phyloP scores from a whole-genome alignment of 2,888 invertebrate species.

The Lepidochrysops patricia region DNA sequence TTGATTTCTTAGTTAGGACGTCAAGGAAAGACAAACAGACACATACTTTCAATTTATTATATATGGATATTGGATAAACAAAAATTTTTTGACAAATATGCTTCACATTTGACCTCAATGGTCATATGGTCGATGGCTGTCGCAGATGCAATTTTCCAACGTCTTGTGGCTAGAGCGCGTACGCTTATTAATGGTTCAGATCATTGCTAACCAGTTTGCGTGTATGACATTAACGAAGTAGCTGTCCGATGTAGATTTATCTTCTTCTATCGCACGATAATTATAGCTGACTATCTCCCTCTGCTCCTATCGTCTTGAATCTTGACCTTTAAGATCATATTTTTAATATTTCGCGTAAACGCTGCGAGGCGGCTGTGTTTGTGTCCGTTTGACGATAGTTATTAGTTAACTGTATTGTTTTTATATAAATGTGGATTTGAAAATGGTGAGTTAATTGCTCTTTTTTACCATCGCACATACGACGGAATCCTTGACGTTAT shows the following conservation, averaged over 20 bases:
- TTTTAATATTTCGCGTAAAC: constrained; percentile 31
- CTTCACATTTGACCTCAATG: too few species aligned
- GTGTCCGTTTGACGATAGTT: constrained; percentile 1
- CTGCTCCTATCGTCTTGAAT: constrained; percentile 43
- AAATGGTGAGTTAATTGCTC: constrained; percentile 11
- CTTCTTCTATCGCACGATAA: constrained; percentile 27
- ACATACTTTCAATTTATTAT: too few species aligned
- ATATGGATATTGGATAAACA: too few species aligned
- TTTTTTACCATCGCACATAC: not conserved
- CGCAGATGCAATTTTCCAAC: not conserved
- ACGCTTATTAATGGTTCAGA: constrained; percentile 31
- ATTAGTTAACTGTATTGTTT: not conserved
- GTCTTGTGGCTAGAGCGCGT: not conserved
- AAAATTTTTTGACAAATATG: too few species aligned
- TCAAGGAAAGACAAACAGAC: too few species aligned
- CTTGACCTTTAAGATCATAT: constrained; percentile 48
- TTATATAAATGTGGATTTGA: constrained; percentile 5
- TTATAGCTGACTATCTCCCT: constrained; percentile 29
- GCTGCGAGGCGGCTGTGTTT: not conserved
- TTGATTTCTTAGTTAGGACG: too few species aligned
- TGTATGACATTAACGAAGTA: constrained; percentile 28
- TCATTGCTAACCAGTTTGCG: constrained; percentile 48
- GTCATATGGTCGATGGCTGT: too few species aligned
- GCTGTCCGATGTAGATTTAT: constrained; percentile 28
- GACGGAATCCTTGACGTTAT: not conserved